Evolutionary conservation across 2,888 invertebrate species (phyloP), one percentile per base, ranked within the genome.

Genomic region (Apomyelois bistriatella): DNA sequence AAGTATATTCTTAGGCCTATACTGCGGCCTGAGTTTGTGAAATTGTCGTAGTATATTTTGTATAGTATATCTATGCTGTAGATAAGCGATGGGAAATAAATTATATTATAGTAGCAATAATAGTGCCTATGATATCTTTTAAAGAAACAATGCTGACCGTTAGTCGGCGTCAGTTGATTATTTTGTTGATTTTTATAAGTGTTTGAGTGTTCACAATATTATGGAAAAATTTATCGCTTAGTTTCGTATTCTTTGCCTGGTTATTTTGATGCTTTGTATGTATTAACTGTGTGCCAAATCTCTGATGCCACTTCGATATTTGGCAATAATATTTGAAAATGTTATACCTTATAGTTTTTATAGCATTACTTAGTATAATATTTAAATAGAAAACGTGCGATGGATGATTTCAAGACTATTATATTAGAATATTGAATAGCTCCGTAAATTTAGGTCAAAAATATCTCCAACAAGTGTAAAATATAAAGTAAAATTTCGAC

Each of bases 51-150:
- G 88, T 82, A 82, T 86, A 87, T 88, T 86, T 88, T 87, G 85
- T 88, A 87, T 85, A 85, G 85, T 78, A 62, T 61, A 74, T 79
- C 72, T 78, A 74, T 78, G 87, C 86, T 88, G 85, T 89, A 85
- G 86, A 85, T 86, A 84, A 81, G 85, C 82, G 82, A 72, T 66
- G 61, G 63, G 65, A 67, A 72, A 74, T 83, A 83, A 85, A 82
- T 82, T 85, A 85, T 85, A 85, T 86, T 84, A 81, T 85, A 79
- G 79, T 89, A 89, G 89, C 88, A 89, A 89, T 89, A 89, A 81
- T 88, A 89, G 89, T 89, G 89, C 89, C 89, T 89, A 82, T 72
- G 79, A 80, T 71, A 75, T 89, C 87, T 89, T 88, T 74, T 75
- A 85, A 89, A 89, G 88, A 88, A 79, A 79, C 72, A 70, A 69